Evolutionary conservation across 2,888 invertebrate species (phyloP).

Genomic region (Linnaemya tessellans): DNA sequence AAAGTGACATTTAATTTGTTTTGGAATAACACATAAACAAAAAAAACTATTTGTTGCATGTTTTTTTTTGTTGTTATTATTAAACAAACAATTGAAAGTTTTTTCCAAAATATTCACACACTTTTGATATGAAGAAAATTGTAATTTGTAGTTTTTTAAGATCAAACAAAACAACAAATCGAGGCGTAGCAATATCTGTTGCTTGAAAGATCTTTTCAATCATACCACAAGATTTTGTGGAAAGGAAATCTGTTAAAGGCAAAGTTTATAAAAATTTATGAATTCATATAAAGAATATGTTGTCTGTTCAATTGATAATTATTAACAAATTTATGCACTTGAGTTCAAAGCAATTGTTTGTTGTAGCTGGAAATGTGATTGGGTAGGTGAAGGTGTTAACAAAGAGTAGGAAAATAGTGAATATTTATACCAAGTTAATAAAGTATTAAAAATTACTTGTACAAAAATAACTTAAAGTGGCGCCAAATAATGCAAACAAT

Average conservation of each 20-base stretch:
- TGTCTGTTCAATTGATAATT: slow-evolving; percentile 51
- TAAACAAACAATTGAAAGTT: slow-evolving; percentile 49
- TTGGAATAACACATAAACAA: slow-evolving; percentile 37
- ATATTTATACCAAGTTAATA: slow-evolving; percentile 68
- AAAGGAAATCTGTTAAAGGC: background rate
- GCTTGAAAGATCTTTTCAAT: slow-evolving; percentile 15
- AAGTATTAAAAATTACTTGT: slow-evolving; percentile 80
- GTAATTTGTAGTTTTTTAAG: slow-evolving; percentile 39
- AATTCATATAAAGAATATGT: slow-evolving; percentile 20
- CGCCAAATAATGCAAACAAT: slow-evolving; percentile 75
- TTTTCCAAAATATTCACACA: slow-evolving; percentile 3
- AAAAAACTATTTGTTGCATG: slow-evolving; percentile 26
- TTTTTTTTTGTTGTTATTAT: too few species aligned
- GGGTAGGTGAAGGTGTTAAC: background rate
- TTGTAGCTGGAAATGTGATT: background rate
- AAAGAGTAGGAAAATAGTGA: background rate
- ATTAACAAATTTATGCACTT: slow-evolving; percentile 51
- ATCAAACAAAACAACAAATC: slow-evolving; percentile 52
- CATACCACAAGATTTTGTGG: background rate
- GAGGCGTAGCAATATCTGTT: background rate
- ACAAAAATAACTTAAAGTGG: slow-evolving; percentile 74
- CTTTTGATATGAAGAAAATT: background rate
- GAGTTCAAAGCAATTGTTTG: slow-evolving; percentile 77
- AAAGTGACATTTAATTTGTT: slow-evolving; percentile 69
- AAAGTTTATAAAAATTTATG: slow-evolving; percentile 75